phyloP scores from a whole-genome alignment of 2,888 invertebrate genomes.

The Sphinx pinastri region DNA sequence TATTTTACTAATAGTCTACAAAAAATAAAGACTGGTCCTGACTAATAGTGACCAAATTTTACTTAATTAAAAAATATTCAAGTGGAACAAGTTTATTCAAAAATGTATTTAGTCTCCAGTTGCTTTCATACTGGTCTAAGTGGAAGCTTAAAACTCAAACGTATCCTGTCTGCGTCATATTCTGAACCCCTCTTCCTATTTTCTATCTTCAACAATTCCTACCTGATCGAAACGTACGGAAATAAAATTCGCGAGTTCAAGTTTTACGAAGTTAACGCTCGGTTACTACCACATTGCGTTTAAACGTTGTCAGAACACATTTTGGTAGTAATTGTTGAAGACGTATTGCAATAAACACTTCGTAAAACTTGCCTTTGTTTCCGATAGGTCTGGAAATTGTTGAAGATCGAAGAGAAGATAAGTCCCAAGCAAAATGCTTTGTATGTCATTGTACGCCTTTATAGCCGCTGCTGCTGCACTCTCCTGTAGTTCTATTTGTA shows the following conservation, averaged over 20 bases:
- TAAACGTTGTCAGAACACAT: constrained; percentile 5
- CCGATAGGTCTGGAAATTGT: constrained; percentile 48
- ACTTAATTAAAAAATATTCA: too few relatives aligned
- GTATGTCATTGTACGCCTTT: constrained; percentile 55
- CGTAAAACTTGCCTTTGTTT: constrained; percentile 64
- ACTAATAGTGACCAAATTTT: too few relatives aligned
- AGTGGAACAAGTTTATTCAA: too few relatives aligned
- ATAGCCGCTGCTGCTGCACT: constrained; percentile 49
- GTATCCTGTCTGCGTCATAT: too few relatives aligned
- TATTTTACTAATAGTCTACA: too few relatives aligned
- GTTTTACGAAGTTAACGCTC: constrained; percentile 58
- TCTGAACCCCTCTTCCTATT: background rate
- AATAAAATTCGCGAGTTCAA: constrained; percentile 43
- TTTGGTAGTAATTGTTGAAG: constrained; percentile 70
- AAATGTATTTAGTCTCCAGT: too few relatives aligned
- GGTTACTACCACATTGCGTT: constrained; percentile 44
- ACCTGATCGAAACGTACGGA: constrained; percentile 43
- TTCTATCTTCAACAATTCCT: constrained; percentile 67
- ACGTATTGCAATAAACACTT: constrained; percentile 41
- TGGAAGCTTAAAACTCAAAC: too few relatives aligned
- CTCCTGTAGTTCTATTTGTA: constrained; percentile 50
- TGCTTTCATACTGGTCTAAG: too few relatives aligned
- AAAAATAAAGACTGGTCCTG: too few relatives aligned
- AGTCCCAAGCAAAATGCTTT: constrained; percentile 55
- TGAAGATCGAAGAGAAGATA: constrained; percentile 41